Base-by-base conservation (phyloP, 2,797 vertebrate species). In the Sternarchorhynchus goeldii region DNA sequence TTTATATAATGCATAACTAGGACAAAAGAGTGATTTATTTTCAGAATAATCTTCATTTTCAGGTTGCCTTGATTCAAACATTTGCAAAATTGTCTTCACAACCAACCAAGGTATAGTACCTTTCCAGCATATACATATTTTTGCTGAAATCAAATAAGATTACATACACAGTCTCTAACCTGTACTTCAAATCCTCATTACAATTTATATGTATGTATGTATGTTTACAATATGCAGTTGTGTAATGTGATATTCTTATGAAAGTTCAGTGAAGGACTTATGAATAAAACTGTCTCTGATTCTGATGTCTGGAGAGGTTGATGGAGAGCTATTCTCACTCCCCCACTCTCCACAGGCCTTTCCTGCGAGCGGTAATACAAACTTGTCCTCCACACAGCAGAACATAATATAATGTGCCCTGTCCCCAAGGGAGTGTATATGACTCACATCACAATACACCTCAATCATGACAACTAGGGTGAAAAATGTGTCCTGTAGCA, bases 391-490 rank as follows among this genome's bases (percentile, higher is more conserved):
- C 45, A 53, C n/a, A 25, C 16, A 59, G 50, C 45, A 25, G 4
- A 25, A 68, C 17, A 5, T 75, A 31, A 59, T 25, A 41, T 32
- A 76, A n/a, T 57, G 39, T 59, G 55, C 36, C n/a, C 64, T 3
- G 55, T 67, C 55, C 65, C 64, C 64, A 18, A 29, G 55, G 63
- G 21, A 34, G 31, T 5, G 18, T 31, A 57, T 21, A 58, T n/a
- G 32, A 64, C 34, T 76, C 64, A 66, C 34, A 67, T 58, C 8
- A 75, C 53, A 45, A 56, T 56, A 31, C 14, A 57, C n/a, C 20
- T 64, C 36, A 56, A n/a, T 67, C 59, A 56, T 64, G n/a, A 65
- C 34, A 71, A 6, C 50, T 31, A 75, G 21, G 57, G 21, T 70
- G 25, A 70, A 57, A 62, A n/a, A 56, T 66, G 73, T 36, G 31